Percentiles rank a stretch among this genome's conserved stretches.
phyloP scores from a whole-genome alignment of 2,888 invertebrate species.

The Sinodicranocentrus sp. region DNA sequence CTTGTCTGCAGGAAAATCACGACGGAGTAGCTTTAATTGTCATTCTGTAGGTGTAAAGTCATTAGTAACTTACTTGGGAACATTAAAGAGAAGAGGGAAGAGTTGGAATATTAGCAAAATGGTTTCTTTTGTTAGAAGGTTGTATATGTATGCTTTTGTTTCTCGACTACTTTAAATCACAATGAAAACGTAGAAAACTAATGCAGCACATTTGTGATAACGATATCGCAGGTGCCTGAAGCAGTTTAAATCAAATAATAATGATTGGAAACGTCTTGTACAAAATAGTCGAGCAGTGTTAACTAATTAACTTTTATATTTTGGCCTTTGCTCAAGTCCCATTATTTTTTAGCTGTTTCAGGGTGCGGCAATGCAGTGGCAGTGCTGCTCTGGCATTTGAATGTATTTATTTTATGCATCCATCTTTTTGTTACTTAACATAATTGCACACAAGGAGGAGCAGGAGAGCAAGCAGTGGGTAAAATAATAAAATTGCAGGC shows the following conservation, averaged over 20 bases:
- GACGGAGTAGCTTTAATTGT: too few species aligned
- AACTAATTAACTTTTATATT: conserved; percentile 29
- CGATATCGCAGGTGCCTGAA: too few species aligned
- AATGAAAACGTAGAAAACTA: too few species aligned
- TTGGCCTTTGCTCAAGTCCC: conserved; percentile 48
- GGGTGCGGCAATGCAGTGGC: conserved; percentile 39
- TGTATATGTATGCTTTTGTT: too few species aligned
- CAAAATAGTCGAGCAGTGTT: neutral
- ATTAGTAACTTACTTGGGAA: too few species aligned
- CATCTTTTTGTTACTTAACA: neutral
- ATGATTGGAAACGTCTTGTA: conserved; percentile 15
- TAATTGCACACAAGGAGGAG: conserved; percentile 4
- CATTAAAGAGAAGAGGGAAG: too few species aligned
- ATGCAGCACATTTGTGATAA: too few species aligned
- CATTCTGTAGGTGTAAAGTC: too few species aligned
- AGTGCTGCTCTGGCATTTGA: neutral
- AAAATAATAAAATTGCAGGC: neutral
- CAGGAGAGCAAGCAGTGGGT: neutral
- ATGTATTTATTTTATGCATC: conserved; percentile 2
- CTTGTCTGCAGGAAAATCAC: too few species aligned
- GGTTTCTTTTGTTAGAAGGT: too few species aligned
- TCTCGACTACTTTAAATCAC: too few species aligned
- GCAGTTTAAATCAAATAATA: neutral
- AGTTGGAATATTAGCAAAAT: too few species aligned
- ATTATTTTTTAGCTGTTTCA: conserved; percentile 40